Conservation (phyloP, 2,888 invertebrate genomes). For the Epirrhoe alternata region DNA sequence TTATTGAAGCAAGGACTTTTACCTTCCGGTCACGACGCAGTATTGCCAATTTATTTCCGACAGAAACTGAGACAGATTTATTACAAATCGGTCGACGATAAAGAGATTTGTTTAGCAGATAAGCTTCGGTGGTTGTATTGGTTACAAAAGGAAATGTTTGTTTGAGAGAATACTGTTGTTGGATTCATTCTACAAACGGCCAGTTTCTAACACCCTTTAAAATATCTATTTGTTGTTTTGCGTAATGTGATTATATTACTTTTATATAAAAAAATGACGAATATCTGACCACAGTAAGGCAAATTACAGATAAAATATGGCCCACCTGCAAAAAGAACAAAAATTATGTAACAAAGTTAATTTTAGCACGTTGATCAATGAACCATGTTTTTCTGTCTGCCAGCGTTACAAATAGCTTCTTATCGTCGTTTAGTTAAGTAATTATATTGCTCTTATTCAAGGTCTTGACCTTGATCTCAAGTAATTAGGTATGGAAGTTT, state of each 20-base stretch:
- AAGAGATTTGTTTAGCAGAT: slow-evolving; percentile 53
- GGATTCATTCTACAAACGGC: neutral
- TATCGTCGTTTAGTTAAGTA: neutral
- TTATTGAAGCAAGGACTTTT: slow-evolving; percentile 54
- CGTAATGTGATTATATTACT: too few species aligned
- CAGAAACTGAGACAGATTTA: slow-evolving; percentile 49
- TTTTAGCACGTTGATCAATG: neutral
- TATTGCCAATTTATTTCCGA: slow-evolving; percentile 60
- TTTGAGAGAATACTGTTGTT: slow-evolving; percentile 12
- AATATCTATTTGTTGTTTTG: too few species aligned
- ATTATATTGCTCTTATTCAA: slow-evolving; percentile 17
- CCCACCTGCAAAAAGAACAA: neutral
- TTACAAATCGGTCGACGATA: slow-evolving; percentile 50
- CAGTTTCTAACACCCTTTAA: too few species aligned
- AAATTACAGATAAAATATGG: too few species aligned
- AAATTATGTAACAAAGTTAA: neutral
- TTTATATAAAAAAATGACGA: too few species aligned
- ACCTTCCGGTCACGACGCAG: slow-evolving; percentile 67
- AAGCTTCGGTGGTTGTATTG: slow-evolving; percentile 47
- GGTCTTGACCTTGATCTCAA: slow-evolving; percentile 32
- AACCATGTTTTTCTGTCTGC: neutral
- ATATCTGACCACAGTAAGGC: too few species aligned
- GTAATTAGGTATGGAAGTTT: slow-evolving; percentile 24
- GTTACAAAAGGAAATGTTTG: neutral
- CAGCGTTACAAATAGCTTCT: neutral